Evolutionary conservation across 2,797 vertebrate species (phyloP), one percentile per base, ranked within the genome.

Genomic region (Zalophus californianus): DNA sequence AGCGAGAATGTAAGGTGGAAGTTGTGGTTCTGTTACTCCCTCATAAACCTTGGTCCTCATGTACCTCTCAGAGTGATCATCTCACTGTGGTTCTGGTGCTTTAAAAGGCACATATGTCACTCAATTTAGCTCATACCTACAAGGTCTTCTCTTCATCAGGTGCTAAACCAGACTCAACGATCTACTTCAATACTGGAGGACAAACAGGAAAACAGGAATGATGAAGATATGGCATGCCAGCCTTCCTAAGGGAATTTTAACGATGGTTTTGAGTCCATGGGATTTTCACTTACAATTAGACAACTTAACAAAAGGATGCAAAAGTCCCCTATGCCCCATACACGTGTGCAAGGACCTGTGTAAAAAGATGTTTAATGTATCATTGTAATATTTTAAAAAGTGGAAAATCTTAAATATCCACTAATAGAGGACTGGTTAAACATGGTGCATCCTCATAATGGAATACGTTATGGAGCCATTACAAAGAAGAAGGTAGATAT

Each of bases 361-460:
- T 89, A 77, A 85, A 93, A 88, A 88, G n/a, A 52, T 60, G 21
- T 75, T 73, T 91, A 91, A 54, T 87, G 8, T 44, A 44, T 83
- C 32, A 54, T 13, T 68, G 29, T 54, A 72, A 64, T 77, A 54
- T 77, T 70, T 89, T 54, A 60, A 94, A 96, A 70, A 38, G 16
- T 54, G 44, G 48, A 84, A 84, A 64, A 78, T 66, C 29, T 38
- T 79, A 79, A 85, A 96, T 56, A 8, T 70, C 64, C 89, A 72
- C 23, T 84, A 79, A 89, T 3, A 91, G 23, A 83, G 5, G 13
- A 44, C 9, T 91, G 87, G 38, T 75, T 70, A 84, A 94, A 83
- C 41, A 25, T 44, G 44, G 29, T 62, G 13, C 10, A 23, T 50
- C 16, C 48, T 52, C 58, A 50, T 16, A 77, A 78, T 32, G 73